Percentiles rank a stretch among this genome's conserved stretches.
Conservation (phyloP, 2,797 vertebrate species). For the Ptychadena robeensis region DNA sequence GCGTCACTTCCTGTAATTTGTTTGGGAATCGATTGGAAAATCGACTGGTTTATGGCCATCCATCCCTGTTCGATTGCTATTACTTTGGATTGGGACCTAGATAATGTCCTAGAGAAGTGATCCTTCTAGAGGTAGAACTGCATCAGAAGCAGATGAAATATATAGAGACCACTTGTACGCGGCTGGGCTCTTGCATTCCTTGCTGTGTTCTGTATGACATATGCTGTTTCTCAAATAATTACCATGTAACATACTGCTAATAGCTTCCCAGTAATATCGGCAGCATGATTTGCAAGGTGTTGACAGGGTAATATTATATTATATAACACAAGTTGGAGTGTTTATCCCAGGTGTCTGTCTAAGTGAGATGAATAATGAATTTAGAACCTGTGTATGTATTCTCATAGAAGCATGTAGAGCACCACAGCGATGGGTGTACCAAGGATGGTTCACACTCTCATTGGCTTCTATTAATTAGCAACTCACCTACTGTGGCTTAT, state of each 20-base stretch:
- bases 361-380: slow-evolving; percentile 33
- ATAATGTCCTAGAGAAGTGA: not conserved
- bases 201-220: not conserved
- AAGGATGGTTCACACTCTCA: not conserved
- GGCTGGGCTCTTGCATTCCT: not conserved
- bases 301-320: slow-evolving; percentile 33
- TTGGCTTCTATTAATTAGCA: not conserved
- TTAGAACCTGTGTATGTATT: not conserved
- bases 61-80: too few species aligned
- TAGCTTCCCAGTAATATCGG: slow-evolving; percentile 17
- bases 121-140: not conserved
- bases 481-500: not conserved
- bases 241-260: not conserved
- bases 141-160: not conserved
- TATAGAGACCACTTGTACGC: not conserved
- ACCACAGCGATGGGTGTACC: not conserved
- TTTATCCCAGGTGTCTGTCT: slow-evolving; percentile 31
- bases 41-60: too few species aligned
- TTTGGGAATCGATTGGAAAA: too few species aligned
- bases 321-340: slow-evolving; percentile 9
- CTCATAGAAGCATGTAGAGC: not conserved
- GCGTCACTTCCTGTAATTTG: too few species aligned
- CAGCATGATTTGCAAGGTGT: slow-evolving; percentile 9
- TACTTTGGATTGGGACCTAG: too few species aligned
- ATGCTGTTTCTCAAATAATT: slow-evolving; percentile 25